These are phyloP conservation scores for Atrina japonica DNA, from an alignment of 2,888 invertebrate genomes.

Conservation along the genomic window DNA sequence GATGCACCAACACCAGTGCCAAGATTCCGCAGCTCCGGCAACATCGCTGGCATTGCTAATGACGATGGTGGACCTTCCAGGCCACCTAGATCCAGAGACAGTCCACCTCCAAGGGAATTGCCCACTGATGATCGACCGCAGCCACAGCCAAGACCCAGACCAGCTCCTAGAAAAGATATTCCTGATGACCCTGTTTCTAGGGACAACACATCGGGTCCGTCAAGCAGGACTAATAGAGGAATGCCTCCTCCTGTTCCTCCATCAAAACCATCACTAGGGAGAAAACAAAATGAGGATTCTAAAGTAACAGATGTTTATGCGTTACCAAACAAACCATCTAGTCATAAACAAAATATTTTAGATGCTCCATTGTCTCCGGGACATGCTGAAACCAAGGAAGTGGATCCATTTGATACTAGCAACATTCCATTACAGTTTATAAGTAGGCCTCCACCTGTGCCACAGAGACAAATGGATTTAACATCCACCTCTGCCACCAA, in stretches of 20 bases:
- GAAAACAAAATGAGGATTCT: not conserved
- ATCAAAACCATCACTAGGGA: conserved; percentile 38
- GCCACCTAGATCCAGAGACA: conserved; percentile 37
- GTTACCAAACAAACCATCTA: conserved; percentile 10
- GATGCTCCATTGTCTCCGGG: conserved; percentile 57
- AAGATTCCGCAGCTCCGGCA: conserved; percentile 57
- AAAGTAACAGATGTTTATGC: conserved; percentile 42
- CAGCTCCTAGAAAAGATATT: conserved; percentile 63
- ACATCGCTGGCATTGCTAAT: conserved; percentile 42
- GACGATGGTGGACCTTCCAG: too few species aligned
- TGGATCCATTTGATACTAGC: conserved; percentile 67
- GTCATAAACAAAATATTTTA: conserved; percentile 32
- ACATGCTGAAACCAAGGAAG: conserved; percentile 10
- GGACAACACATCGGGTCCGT: not conserved
- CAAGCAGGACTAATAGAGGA: too few species aligned
- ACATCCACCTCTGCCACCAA: not conserved
- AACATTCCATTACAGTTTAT: conserved; percentile 48
- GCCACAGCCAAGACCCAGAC: too few species aligned
- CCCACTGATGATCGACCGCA: conserved; percentile 45
- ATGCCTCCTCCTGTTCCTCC: conserved; percentile 53
- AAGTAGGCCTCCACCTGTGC: conserved; percentile 19
- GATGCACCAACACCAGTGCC: conserved; percentile 54
- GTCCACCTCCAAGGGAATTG: conserved; percentile 31
- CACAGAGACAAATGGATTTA: not conserved
- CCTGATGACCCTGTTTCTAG: conserved; percentile 47